Base-by-base conservation (phyloP, 2,113 vertebrate species). In the Ginglymostoma cirratum region DNA sequence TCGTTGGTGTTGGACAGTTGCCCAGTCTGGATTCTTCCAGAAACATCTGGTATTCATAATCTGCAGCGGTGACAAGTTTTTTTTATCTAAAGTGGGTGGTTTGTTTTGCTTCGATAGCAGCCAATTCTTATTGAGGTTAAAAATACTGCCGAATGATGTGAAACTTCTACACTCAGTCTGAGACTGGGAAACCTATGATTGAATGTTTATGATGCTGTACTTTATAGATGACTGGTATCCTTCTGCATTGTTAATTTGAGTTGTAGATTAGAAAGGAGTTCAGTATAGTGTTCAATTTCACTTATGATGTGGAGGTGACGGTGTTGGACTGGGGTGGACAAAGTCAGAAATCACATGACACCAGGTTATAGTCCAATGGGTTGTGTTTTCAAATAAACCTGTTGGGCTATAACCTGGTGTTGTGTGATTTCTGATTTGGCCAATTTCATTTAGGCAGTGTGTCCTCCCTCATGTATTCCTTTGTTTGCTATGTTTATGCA, bases 31-130 rank as follows among this genome's bases (percentile, higher is more conserved):
- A 93, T 38, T 42, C 89, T 38, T 17, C 8, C 52, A 34, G 52
- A 34, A 61, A 30, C 87, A 90, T 93, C 89, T 93, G 89, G 89
- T 38, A 66, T 93, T 67, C n/a, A 93, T 93, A 93, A 67, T 23
- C 61, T 6, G 5, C 30, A n/a, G 61, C n/a, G 5, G 34, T n/a
- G 21, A 90, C 27, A 83, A 21, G n/a, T 21, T 38, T 55, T 61
- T 34, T 34, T 61, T 3, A 90, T 61, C 0, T 65, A 4, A 93
- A 66, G 21, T 66, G 34, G 55, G 52, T 65, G 65, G 19, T 66
- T 93, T 67, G 19, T 45, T 93, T 93, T 67, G 2, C 34, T 93
- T n/a, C 66, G n/a, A 66, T 19, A 66, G 89, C 61, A 66, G 89
- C 10, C 89, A 38, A 12, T 23, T 66, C 61, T 61, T 65, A 12